Evolutionary conservation across 2,888 invertebrate genomes (phyloP), one percentile per base, ranked within the genome.

Genomic region (Dyspetes luteomarginatus): DNA sequence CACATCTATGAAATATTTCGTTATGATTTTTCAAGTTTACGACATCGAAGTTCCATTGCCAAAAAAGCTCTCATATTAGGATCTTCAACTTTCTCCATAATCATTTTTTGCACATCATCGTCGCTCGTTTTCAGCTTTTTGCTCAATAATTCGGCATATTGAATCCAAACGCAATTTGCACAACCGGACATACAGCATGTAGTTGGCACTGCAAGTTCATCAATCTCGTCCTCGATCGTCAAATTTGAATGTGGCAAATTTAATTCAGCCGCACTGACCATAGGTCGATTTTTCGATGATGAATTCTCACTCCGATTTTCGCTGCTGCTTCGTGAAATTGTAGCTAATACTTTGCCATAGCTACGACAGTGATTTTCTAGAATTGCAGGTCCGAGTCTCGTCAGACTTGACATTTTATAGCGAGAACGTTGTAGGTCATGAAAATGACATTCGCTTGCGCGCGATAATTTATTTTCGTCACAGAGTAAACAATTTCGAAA

Each of bases 111-210:
- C 0, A 95, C 94, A 72, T 95, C 94, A 62, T 95, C 94, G 0
- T 96, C 96, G 17, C 96, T 96, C 84, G 95, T 95, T 82, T 94
- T 92, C 9, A 95, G 92, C 86, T 94, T 92, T 83, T 94, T 93
- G 2, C 94, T 93, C 55, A 98, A 87, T 22, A 96, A 94, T 86
- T 97, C 96, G 0, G 97, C 98, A 93, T 98, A 98, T 15, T 95
- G 95, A 67, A 98, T 95, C 96, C 97, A 98, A 3, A 98, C 98
- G 91, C 98, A 98, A 92, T 98, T 98, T 0, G 96, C 93, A 93
- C 98, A 98, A 0, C 98, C 98, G 0, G 97, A 96, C 94, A 96
- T 96, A 88, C 98, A 98, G 91, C 98, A 98, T 26, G 94, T 95
- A 1, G 96, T 96, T 0, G 98, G 98, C 15, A 28, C 80, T 12